These are phyloP conservation scores for Eumaeus atala DNA, from an alignment of 1,140 invertebrate species.

Conservation along the genomic window DNA sequence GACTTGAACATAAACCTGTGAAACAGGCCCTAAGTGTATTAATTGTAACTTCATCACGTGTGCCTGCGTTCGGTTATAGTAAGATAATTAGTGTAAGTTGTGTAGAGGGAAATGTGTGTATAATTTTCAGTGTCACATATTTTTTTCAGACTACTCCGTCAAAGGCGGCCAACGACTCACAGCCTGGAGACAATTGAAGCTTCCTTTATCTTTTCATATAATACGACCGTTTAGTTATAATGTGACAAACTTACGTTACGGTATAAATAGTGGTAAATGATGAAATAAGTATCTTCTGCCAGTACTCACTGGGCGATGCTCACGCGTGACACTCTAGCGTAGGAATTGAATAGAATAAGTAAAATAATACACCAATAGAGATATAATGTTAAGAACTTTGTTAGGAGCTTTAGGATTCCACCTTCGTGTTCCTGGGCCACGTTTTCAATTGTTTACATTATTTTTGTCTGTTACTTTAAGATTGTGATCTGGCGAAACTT, in stretches of 20 bases:
- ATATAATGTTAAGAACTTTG: constrained; percentile 53
- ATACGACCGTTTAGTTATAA: constrained; percentile 6
- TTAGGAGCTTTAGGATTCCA: constrained; percentile 56
- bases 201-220: background rate
- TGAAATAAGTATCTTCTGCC: constrained; percentile 2
- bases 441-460: constrained; percentile 55
- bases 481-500: constrained; percentile 29
- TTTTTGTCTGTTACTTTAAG: constrained; percentile 34
- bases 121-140: constrained; percentile 15
- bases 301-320: constrained; percentile 4
- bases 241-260: constrained; percentile 13
- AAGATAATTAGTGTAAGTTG: no score
- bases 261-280: constrained; percentile 9
- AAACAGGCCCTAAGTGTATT: no score
- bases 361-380: constrained; percentile 64
- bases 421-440: constrained; percentile 49
- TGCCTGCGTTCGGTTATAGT: no score
- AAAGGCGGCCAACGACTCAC: constrained; percentile 3
- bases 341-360: constrained; percentile 71
- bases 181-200: background rate
- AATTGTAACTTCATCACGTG: no score
- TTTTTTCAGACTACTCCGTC: constrained; percentile 8
- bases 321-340: constrained; percentile 51
- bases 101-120: no score
- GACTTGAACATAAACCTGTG: no score